These are phyloP conservation scores for Hemicordylus capensis DNA, from an alignment of 2,113 vertebrate genomes.

Conservation along the genomic window DNA sequence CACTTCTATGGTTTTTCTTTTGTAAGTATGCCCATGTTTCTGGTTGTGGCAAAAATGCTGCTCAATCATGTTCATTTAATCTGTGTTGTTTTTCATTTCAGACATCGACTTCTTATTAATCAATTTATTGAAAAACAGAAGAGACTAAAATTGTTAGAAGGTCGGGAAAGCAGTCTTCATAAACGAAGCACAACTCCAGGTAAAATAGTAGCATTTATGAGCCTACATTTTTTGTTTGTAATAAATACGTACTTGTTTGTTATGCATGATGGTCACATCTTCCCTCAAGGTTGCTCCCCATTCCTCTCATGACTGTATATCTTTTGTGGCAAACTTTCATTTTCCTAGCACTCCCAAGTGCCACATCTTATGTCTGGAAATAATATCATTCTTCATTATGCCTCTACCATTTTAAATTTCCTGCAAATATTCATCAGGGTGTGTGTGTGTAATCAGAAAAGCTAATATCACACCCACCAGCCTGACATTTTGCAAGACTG, in stretches of 20 bases:
- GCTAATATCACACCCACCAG: not conserved
- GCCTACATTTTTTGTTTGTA: not conserved
- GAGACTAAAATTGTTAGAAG: not conserved
- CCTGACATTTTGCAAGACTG: not conserved
- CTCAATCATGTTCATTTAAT: not conserved
- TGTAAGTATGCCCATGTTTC: not conserved
- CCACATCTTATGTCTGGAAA: not conserved
- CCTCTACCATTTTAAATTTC: not conserved
- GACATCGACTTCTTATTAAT: not conserved
- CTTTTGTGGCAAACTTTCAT: not conserved
- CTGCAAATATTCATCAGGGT: not conserved
- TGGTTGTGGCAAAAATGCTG: not conserved
- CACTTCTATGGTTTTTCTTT: not conserved
- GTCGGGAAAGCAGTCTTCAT: rapidly evolving
- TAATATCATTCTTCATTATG: not conserved
- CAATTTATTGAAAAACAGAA: conserved; percentile 6
- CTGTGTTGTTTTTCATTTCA: not conserved
- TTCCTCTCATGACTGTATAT: too few species aligned
- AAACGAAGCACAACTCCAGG: not conserved
- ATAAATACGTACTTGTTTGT: not conserved
- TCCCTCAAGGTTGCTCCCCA: not conserved
- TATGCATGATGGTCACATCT: not conserved
- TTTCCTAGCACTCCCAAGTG: not conserved
- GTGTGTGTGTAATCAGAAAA: too few species aligned
- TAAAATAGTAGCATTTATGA: conserved; percentile 17